A percentile compares a stretch with the other conserved stretches of the same genome.
Conservation (phyloP, 2,113 vertebrate genomes). For the Trochalopteron elliotii region DNA sequence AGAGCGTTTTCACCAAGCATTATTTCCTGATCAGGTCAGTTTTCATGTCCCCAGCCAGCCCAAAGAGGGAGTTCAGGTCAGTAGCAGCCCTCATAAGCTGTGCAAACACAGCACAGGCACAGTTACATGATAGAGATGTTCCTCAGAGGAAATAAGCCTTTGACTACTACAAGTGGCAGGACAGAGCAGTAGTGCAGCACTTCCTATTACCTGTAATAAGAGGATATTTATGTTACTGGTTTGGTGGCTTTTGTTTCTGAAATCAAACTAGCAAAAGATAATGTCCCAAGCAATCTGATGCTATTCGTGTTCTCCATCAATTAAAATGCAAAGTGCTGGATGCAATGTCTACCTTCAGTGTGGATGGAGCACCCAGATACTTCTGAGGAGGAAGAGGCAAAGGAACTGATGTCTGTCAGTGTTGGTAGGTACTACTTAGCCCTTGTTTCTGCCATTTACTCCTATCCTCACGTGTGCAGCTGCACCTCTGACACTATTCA, state of each 20-base stretch:
- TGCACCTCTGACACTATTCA: not conserved
- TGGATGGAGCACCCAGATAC: too few relatives aligned
- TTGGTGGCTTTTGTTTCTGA: not conserved
- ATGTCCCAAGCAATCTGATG: fast-evolving
- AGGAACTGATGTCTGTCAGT: not conserved
- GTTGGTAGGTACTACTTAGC: not conserved
- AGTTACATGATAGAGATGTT: not conserved
- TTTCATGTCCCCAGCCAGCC: not conserved
- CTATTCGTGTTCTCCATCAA: not conserved
- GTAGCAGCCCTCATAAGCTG: fast-evolving
- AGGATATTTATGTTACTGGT: not conserved
- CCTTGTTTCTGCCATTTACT: not conserved
- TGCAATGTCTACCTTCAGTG: not conserved
- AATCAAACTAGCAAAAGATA: not conserved
- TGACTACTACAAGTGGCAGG: not conserved
- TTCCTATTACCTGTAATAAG: not conserved
- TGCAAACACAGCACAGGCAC: not conserved
- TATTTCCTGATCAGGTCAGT: not conserved
- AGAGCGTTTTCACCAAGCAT: not conserved
- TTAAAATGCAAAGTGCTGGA: not conserved
- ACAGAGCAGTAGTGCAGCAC: not conserved
- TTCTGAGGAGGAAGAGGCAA: not conserved
- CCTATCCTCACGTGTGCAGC: not conserved
- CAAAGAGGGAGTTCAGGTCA: not conserved
- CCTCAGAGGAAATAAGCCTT: not conserved